Conservation (phyloP, 2,888 invertebrate species). For the Zygothrica quintamaculata region DNA sequence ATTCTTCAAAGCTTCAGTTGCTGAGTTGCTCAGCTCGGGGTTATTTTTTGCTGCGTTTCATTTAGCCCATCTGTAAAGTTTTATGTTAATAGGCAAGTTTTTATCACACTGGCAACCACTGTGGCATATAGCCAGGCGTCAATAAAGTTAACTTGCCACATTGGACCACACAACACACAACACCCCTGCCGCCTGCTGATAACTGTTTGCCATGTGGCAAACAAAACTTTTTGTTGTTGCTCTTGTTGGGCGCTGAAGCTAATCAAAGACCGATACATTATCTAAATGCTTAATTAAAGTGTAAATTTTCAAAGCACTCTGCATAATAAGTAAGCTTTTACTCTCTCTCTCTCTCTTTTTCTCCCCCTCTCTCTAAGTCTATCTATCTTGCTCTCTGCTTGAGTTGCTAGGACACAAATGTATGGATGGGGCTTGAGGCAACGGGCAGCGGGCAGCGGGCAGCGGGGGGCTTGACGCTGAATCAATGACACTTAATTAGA, state of each 20-base stretch:
- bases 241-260: constrained; percentile 55
- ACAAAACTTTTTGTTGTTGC: not conserved
- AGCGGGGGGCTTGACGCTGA: constrained; percentile 39
- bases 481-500: constrained; percentile 80
- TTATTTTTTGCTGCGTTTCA: too few relatives aligned
- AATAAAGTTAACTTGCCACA: constrained; percentile 16
- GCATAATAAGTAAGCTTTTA: constrained; percentile 30
- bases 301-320: constrained; percentile 60
- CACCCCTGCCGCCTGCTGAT: constrained; percentile 6
- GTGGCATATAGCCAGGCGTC: constrained; percentile 21
- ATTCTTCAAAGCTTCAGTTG: too few relatives aligned
- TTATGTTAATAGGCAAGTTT: constrained; percentile 68
- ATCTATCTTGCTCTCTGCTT: too few relatives aligned
- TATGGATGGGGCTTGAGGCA: too few relatives aligned
- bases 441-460: not conserved
- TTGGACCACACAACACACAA: too few relatives aligned
- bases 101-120: constrained; percentile 42
- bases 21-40: too few relatives aligned
- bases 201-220: constrained; percentile 7
- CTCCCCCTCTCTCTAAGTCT: too few relatives aligned
- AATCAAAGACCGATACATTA: constrained; percentile 68
- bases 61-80: constrained; percentile 52
- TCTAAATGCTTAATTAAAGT: constrained; percentile 76
- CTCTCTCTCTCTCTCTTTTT: too few relatives aligned
- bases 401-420: too few relatives aligned